These are phyloP conservation scores for Neopipo cinnamomea DNA, from an alignment of 2,113 vertebrate species.

Conservation along the genomic window DNA sequence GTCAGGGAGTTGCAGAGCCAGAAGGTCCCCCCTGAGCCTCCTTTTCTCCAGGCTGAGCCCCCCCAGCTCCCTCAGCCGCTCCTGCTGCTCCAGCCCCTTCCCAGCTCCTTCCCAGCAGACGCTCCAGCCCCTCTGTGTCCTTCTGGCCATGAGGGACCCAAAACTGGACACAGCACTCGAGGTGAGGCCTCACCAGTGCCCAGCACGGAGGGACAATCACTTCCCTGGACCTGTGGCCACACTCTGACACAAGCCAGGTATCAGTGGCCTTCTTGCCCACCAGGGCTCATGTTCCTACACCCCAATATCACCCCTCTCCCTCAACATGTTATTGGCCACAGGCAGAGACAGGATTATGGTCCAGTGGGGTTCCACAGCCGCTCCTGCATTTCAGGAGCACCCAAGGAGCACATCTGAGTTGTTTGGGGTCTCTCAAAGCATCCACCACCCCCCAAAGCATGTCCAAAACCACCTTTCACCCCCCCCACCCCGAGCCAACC, in stretches of 20 bases:
- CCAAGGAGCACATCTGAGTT: neutral
- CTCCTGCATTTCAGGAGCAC: neutral
- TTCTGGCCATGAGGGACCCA: rapidly evolving
- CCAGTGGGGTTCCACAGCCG: rapidly evolving
- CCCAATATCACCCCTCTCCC: neutral
- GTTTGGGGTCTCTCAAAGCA: neutral
- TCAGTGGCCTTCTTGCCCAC: neutral
- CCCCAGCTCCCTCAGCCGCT: neutral
- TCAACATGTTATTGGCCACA: neutral
- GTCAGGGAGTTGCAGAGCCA: too few relatives aligned
- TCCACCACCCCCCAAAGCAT: neutral
- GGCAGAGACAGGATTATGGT: neutral
- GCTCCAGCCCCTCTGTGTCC: neutral
- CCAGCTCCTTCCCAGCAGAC: neutral
- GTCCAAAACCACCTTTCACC: neutral
- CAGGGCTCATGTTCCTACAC: too few relatives aligned
- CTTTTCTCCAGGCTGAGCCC: too few relatives aligned
- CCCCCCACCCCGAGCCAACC: neutral
- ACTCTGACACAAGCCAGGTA: neutral
- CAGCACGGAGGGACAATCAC: neutral
- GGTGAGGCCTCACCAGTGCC: neutral
- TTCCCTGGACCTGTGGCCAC: neutral
- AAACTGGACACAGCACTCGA: rapidly evolving
- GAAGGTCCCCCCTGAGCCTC: too few relatives aligned
- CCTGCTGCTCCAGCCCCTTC: neutral